These are phyloP conservation scores for Stictocephala bisonia DNA, from an alignment of 2,888 invertebrate species.

Conservation along the genomic window DNA sequence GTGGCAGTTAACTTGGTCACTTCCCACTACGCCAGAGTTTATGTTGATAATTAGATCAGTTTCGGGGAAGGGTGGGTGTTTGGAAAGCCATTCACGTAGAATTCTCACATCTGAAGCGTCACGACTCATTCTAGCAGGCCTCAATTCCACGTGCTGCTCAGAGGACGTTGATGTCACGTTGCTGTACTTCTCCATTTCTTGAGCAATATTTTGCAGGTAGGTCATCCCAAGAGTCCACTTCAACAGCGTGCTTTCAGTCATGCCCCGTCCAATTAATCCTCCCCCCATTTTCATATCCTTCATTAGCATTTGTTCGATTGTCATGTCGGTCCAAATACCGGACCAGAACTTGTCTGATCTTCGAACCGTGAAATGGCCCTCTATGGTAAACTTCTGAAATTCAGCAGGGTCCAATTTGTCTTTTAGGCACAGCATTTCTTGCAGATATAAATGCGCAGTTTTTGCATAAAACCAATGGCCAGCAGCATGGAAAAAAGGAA, in stretches of 20 bases:
- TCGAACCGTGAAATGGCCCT: conserved; percentile 49
- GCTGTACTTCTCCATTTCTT: conserved; percentile 50
- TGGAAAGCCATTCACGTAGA: conserved; percentile 52
- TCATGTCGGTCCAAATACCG: conserved; percentile 51
- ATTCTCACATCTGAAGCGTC: conserved; percentile 61
- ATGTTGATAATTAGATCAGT: conserved; percentile 59
- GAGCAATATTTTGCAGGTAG: conserved; percentile 26
- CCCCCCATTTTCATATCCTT: conserved; percentile 57
- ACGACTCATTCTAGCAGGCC: conserved; percentile 59
- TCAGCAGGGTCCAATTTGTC: conserved; percentile 35
- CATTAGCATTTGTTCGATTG: conserved; percentile 62
- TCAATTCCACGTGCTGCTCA: conserved; percentile 59
- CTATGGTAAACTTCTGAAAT: conserved; percentile 32
- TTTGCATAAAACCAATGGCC: conserved; percentile 58
- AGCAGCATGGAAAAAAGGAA: conserved; percentile 53
- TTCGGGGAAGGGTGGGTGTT: conserved; percentile 53
- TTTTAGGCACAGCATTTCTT: conserved; percentile 50
- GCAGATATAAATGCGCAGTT: conserved; percentile 54
- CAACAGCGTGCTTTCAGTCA: conserved; percentile 41
- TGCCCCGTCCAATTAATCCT: conserved; percentile 55
- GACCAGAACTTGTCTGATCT: conserved; percentile 47
- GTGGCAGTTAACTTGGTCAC: conserved; percentile 60
- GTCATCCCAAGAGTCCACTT: conserved; percentile 44
- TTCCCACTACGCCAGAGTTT: conserved; percentile 59
- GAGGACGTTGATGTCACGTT: conserved; percentile 33